Conservation (phyloP, 1,140 invertebrate species). For the Carposina sasakii region DNA sequence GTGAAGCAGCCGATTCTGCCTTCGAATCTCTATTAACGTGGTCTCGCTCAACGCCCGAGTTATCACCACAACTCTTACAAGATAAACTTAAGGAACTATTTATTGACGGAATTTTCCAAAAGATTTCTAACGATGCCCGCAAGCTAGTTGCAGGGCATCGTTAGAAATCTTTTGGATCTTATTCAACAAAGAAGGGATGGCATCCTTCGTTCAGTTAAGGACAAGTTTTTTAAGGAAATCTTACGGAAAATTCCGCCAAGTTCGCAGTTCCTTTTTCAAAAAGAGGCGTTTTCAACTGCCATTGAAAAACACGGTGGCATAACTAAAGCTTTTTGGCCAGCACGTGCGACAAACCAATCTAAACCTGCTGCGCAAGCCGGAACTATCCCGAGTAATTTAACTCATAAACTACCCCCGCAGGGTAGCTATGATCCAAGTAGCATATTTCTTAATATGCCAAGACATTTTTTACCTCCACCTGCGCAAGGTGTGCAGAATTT, state of each 20-base stretch:
- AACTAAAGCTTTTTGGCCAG: not conserved
- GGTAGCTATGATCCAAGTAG: too few relatives aligned
- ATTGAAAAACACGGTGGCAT: not conserved
- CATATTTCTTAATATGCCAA: too few relatives aligned
- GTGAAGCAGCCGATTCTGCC: not conserved
- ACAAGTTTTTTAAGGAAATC: not conserved
- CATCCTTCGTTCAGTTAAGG: not conserved
- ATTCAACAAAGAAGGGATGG: not conserved
- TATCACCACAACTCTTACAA: not conserved
- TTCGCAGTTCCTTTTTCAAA: not conserved
- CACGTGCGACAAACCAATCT: not conserved
- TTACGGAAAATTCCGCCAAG: not conserved
- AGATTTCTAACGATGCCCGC: not conserved
- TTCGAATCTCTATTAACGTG: not conserved
- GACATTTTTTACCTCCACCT: too few relatives aligned
- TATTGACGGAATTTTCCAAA: not conserved
- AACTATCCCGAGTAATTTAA: too few relatives aligned
- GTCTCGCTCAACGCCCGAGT: not conserved
- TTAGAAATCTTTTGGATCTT: too few relatives aligned
- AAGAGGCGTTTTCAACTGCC: not conserved
- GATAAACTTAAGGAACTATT: not conserved
- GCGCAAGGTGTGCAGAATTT: too few relatives aligned
- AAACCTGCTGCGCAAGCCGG: constrained; percentile 4
- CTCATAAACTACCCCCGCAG: too few relatives aligned
- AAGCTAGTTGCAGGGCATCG: not conserved